Conservation (phyloP, 2,888 invertebrate genomes). For the Andrena chrysosceles region DNA sequence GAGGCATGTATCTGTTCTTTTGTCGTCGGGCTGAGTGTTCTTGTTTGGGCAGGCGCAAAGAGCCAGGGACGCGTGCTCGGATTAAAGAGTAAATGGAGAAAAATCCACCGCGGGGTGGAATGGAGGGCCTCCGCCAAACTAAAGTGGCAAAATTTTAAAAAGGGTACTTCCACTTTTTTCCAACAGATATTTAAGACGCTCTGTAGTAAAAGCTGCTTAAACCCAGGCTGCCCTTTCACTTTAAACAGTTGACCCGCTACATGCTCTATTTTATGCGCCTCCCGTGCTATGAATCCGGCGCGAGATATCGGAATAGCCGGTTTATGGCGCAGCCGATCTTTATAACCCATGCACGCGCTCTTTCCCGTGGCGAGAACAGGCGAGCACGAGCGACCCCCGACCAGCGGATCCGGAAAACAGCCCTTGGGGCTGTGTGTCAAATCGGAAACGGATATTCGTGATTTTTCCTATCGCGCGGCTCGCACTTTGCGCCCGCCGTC, state of each 20-base stretch:
- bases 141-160: too few species aligned
- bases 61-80: slow-evolving; percentile 29
- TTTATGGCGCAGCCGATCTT: neutral
- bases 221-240: too few species aligned
- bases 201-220: too few species aligned
- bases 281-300: too few species aligned
- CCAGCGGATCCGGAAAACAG: slow-evolving; percentile 7
- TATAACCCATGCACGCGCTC: too few species aligned
- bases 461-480: slow-evolving; percentile 73
- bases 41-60: neutral
- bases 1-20: slow-evolving; percentile 30
- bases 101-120: neutral
- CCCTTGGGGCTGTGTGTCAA: slow-evolving; percentile 12
- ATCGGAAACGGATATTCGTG: slow-evolving; percentile 40
- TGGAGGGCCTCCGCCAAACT: too few species aligned
- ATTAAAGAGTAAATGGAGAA: slow-evolving; percentile 16
- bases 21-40: slow-evolving; percentile 30
- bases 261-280: too few species aligned
- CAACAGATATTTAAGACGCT: too few species aligned
- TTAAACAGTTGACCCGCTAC: too few species aligned
- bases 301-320: too few species aligned
- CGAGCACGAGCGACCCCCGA: neutral
- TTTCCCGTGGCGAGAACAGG: neutral
- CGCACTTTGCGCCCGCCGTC: slow-evolving; percentile 76
- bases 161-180: too few species aligned